Percentiles rank a stretch among this genome's conserved stretches.
Conservation (phyloP, 2,113 vertebrate species). For the Tichodroma muraria region DNA sequence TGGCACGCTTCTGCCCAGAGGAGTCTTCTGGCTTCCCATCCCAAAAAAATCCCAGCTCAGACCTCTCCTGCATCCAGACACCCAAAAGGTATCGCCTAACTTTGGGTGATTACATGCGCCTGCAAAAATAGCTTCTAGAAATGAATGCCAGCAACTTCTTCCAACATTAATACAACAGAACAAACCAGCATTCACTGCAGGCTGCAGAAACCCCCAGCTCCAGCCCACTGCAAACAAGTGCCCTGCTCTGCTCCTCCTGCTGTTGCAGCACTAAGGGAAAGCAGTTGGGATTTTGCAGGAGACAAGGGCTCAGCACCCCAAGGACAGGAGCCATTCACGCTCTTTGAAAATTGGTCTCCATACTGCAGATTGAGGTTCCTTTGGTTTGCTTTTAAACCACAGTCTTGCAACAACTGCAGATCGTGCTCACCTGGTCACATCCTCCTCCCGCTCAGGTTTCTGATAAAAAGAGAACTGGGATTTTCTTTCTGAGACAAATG, state of each 20-base stretch:
- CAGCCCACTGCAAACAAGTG: background rate
- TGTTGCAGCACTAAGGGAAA: background rate
- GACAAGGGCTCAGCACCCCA: background rate
- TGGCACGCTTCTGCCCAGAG: background rate
- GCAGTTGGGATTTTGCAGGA: background rate
- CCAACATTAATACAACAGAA: background rate
- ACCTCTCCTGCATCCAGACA: background rate
- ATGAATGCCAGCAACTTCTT: background rate
- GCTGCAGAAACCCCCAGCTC: background rate
- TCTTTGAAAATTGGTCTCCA: background rate
- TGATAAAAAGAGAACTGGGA: background rate
- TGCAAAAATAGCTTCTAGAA: conserved; percentile 26
- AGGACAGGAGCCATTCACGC: background rate
- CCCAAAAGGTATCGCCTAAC: background rate
- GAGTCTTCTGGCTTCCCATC: background rate
- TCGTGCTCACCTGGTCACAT: background rate
- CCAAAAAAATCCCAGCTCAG: background rate
- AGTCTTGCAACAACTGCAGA: background rate
- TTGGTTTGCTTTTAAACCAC: background rate
- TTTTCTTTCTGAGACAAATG: background rate
- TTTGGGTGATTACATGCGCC: background rate
- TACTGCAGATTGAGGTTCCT: background rate
- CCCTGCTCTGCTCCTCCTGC: background rate
- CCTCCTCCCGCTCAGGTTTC: background rate
- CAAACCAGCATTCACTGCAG: background rate